A percentile compares a stretch with the other conserved stretches of the same genome.
Evolutionary conservation across 2,113 vertebrate species (phyloP).

Genomic region (Sinocyclocheilus rhinocerous): DNA sequence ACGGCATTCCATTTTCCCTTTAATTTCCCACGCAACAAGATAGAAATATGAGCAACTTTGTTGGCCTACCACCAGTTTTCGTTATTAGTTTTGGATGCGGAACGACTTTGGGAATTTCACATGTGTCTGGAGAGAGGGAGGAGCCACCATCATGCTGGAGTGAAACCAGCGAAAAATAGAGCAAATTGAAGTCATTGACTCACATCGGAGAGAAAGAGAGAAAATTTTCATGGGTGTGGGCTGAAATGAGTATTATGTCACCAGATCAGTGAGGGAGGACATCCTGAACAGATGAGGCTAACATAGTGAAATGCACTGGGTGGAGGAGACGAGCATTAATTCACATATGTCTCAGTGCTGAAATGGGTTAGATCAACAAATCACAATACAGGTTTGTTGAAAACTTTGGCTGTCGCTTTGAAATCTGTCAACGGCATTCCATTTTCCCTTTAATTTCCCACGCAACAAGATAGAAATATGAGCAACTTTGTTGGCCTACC

Average conservation of each 20-base stretch:
- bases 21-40: background rate
- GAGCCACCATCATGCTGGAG: slow-evolving; percentile 32
- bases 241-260: slow-evolving; percentile 53
- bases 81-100: slow-evolving; percentile 52
- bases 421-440: background rate
- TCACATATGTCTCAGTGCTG: slow-evolving; percentile 20
- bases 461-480: background rate
- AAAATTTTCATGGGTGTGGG: slow-evolving; percentile 53
- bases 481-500: slow-evolving; percentile 4
- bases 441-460: background rate
- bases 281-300: slow-evolving; percentile 15
- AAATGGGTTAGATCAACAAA: slow-evolving; percentile 35
- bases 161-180: slow-evolving; percentile 26
- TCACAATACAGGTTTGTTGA: background rate
- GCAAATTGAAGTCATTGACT: slow-evolving; percentile 18
- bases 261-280: slow-evolving; percentile 35
- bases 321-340: slow-evolving; percentile 14
- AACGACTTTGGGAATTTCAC: slow-evolving; percentile 53
- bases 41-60: slow-evolving; percentile 2
- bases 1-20: background rate
- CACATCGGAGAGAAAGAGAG: slow-evolving; percentile 29
- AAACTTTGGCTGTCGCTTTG: background rate
- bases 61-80: slow-evolving; percentile 33
- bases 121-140: slow-evolving; percentile 57
- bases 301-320: slow-evolving; percentile 18